Evolutionary conservation across 2,113 vertebrate species (phyloP), one percentile per base, ranked within the genome.

Genomic region (Gallinago media): DNA sequence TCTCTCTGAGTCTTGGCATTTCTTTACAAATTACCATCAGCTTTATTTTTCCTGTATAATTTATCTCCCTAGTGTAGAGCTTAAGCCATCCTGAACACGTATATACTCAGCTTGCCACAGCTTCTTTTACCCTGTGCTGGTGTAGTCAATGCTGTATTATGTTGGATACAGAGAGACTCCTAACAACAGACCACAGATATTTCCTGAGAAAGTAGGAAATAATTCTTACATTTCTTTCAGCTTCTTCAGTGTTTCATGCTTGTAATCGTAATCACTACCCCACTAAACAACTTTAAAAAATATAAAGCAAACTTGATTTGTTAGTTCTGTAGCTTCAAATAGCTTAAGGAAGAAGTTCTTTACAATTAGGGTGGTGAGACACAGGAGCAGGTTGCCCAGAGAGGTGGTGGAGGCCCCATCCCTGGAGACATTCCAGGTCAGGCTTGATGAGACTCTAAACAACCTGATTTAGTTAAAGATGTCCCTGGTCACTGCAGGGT

Each of bases 181-280:
- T 88, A 88, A 56, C 74, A 91, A 75, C 16, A 34, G 83, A 70
- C 74, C 49, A 67, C 63, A 87, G 80, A 49, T 87, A 58, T 91
- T 94, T 90, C 61, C 74, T 67, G 74, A 96, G 76, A 96, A 93
- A 85, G 9, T 36, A 86, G 47, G 31, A 94, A 96, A 92, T 54
- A 85, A 46, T 75, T 47, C 44, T 94, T 49, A 78, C 13, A 87
- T 95, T 95, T 94, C 65, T 58, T 89, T 91, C 46, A 44, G 38
- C 68, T 96, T 91, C 55, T 66, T 86, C 67, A 80, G 50, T 65
- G 47, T 71, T 73, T 68, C 70, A 82, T 76, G 67, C 42, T 74
- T 12, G 3, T 55, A 66, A 89, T 77, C 55, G 14, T 66, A 82
- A 82, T 20, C 63, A 81, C 38, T 80, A 67, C 6, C 36, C 9